Base-by-base conservation (phyloP, 2,888 invertebrate species). In the Dioctria linearis region DNA sequence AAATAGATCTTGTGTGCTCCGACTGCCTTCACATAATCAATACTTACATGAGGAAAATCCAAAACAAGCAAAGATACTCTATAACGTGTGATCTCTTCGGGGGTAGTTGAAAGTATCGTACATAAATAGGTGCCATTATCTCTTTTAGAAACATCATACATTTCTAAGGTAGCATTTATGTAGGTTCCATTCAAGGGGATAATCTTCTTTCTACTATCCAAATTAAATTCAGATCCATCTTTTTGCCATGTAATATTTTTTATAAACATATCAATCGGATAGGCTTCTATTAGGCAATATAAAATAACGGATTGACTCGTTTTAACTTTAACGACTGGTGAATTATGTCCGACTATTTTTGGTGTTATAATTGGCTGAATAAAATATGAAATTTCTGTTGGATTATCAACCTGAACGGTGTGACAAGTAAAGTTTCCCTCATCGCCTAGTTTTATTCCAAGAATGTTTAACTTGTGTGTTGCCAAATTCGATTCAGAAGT, bases 111-210 rank as follows among this genome's bases (percentile, higher is more conserved):
- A 89, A 90, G 84, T 5, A 90, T 89, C 61, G 88, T 84, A 86
- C 93, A 93, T 37, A 88, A 88, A 85, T 94, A 94, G 0, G 93
- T 92, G 6, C 95, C 96, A 86, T 95, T 95, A 85, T 95, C 93
- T 85, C 93, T 93, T 82, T 92, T 91, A 8, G 91, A 90, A 0
- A 93, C 90, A 84, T 91, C 90, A 2, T 90, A 87, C 75, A 93
- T 90, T 85, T 88, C 89, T 71, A 93, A 89, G 0, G 90, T 91
- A 67, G 92, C 91, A 85, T 92, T 90, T 3, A 92, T 89, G 81
- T 90, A 89, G 4, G 93, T 94, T 5, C 90, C 89, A 85, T 92
- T 92, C 3, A 92, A 83, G 65, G 85, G 85, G 4, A 85, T 84
- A n/a, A 89, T 85, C 67, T 84, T 85, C 2, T 89, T 87, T 61